Base-by-base conservation (phyloP, 2,888 invertebrate genomes). In the Catocala nupta region DNA sequence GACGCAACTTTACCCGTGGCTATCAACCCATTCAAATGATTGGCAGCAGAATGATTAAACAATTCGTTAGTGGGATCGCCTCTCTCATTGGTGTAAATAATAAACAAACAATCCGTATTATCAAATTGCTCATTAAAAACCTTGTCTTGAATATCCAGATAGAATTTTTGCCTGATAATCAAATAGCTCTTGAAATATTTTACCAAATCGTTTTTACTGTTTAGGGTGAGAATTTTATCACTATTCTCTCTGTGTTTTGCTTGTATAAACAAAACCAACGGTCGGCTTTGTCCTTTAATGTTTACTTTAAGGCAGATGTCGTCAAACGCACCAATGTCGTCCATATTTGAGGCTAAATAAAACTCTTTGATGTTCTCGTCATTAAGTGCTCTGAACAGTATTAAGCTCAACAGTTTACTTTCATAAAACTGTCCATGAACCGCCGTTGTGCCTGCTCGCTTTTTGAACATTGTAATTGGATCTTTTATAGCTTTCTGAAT, bases 341-440 rank as follows among this genome's bases (percentile, higher is more conserved):
- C 59, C 34, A 67, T 33, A 33, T 67, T 67, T 0, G 66, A 63
- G n/a, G 54, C 63, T 12, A 67, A 48, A 33, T 67, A 67, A 44
- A 67, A 60, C 1, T 60, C 25, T n/a, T 33, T 44, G 12, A 67
- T 55, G 4, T 36, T 42, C 0, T 57, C 50, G 51, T 55, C 54
- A 43, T 36, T 34, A 9, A 57, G 16, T 8, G 48, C 33, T 55
- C 44, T 36, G 59, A 62, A 51, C 9, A 60, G 49, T 57, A 67
- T 44, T 9, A 57, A 51, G 25, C 63, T 55, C n/a, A 56, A 54
- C 49, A 66, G 54, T 54, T 61, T 66, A 6, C 51, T 50, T 49
- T 62, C 53, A 57, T 63, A 55, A 0, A 58, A 42, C 6, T 65
- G 64, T 13, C 64, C 56, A 5, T 25, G 33, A 7, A 56, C 50